Evolutionary conservation across 1,140 invertebrate genomes (phyloP).

Genomic region (Papilio glaucus): DNA sequence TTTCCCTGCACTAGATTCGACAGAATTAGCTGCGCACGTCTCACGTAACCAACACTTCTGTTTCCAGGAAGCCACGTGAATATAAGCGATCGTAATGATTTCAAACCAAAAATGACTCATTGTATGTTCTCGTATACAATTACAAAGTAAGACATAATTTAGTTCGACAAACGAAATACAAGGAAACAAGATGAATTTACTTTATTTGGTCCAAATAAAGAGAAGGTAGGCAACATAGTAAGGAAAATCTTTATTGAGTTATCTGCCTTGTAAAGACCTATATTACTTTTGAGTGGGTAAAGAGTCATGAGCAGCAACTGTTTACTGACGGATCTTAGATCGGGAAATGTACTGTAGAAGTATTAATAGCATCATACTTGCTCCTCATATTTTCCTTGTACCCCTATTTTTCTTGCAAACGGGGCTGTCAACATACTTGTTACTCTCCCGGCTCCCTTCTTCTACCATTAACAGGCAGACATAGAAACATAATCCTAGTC

Average conservation of each 20-base stretch:
- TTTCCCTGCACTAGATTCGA: slow-evolving; percentile 68
- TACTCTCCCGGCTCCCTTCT: too few species aligned
- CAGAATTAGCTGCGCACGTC: slow-evolving; percentile 48
- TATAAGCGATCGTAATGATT: slow-evolving; percentile 41
- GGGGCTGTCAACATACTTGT: neutral
- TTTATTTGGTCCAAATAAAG: neutral
- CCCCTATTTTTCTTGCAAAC: too few species aligned
- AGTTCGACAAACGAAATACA: neutral
- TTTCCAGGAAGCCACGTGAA: slow-evolving; percentile 49
- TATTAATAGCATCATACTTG: too few species aligned
- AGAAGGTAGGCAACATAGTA: neutral
- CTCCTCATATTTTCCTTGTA: too few species aligned
- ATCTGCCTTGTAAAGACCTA: too few species aligned
- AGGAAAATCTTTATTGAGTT: neutral
- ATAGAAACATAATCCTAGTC: neutral
- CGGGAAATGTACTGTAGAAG: too few species aligned
- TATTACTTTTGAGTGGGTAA: too few species aligned
- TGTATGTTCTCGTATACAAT: slow-evolving; percentile 34
- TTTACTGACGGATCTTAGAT: neutral
- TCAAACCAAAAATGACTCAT: slow-evolving; percentile 42
- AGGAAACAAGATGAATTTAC: neutral
- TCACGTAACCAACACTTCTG: slow-evolving; percentile 49
- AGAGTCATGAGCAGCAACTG: too few species aligned
- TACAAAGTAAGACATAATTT: neutral
- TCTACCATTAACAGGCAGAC: too few species aligned